A percentile compares a stretch with the other conserved stretches of the same genome.
Evolutionary conservation across 2,797 vertebrate species (phyloP).

Genomic region (Ataeniobius toweri): DNA sequence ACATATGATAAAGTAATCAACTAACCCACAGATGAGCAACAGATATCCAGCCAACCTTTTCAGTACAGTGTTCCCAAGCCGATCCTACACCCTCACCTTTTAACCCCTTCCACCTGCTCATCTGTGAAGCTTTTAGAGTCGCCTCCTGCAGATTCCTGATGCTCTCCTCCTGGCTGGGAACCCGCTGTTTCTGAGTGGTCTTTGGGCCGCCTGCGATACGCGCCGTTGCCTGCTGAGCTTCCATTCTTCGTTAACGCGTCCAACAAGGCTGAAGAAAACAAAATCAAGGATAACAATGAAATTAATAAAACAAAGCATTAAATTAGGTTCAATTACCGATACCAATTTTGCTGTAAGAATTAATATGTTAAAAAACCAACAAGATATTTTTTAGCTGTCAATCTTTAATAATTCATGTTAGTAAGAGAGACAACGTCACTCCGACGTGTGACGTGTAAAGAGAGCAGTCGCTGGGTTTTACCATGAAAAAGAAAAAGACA

Average conservation of each 20-base stretch:
- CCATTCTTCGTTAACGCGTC: constrained; percentile 90
- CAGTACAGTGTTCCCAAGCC: not conserved
- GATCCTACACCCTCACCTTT: constrained; percentile 80
- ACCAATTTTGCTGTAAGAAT: not conserved
- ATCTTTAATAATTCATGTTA: too few relatives aligned
- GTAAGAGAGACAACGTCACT: too few relatives aligned
- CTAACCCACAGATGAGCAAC: too few relatives aligned
- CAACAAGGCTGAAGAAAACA: constrained; percentile 81
- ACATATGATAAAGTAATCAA: not conserved
- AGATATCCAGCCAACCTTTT: too few relatives aligned
- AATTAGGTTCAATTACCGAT: not conserved
- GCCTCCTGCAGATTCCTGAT: constrained; percentile 58
- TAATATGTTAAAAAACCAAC: not conserved
- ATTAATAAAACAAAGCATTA: not conserved
- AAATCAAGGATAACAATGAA: not conserved
- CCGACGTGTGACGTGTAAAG: too few relatives aligned
- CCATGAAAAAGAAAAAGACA: too few relatives aligned
- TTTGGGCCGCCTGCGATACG: constrained; percentile 81
- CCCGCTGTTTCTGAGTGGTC: constrained; percentile 65
- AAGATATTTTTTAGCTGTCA: too few relatives aligned
- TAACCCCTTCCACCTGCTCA: constrained; percentile 93
- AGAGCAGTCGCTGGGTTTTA: too few relatives aligned
- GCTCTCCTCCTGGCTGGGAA: constrained; percentile 66
- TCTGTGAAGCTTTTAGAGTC: constrained; percentile 88
- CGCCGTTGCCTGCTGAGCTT: constrained; percentile 83